Evolutionary conservation across 2,797 vertebrate species (phyloP), one percentile per base, ranked within the genome.

Genomic region (Anguilla obscura): DNA sequence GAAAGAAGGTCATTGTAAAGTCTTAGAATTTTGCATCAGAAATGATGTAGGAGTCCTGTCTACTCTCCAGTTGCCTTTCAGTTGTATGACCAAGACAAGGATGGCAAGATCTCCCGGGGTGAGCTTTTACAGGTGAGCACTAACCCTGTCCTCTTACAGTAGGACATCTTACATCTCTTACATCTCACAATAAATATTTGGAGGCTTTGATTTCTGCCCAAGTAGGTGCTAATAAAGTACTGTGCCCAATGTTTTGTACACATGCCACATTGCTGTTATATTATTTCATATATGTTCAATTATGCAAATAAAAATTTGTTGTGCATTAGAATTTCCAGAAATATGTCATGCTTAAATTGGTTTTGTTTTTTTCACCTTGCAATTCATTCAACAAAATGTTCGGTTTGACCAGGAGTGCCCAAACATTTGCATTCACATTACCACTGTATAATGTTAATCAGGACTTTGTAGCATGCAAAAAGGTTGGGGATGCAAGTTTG

Each of bases 61-160:
- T 50, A 12, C 90, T 54, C 86, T 88, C 40, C 86, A 97, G 97
- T 97, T 92, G 96, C 94, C 9, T 97, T 97, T 90, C 95, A 96
- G 91, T 86, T 97, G 58, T 97, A 97, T 0, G 97, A 97, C 87
- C 94, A 93, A 91, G 96, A 97, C 90, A 48, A 92, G 24, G 97
- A 97, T 5, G 97, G 96, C 5, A 96, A 96, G 90, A 97, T 97
- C 89, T 97, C 96, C 69, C 93, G 94, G 90, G 87, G 84, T 0
- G 97, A 97, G 86, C 96, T 97, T 87, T 90, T 97, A 0, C 94
- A 97, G 96, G 97, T 97, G 7, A 85, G 93, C 88, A 14, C 40
- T 7, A 6, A 21, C 71, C 27, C 16, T 33, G 27, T 76, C 5
- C 30, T 33, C 12, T 76, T 30, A 76, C 2, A 63, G 1, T 7